Conservation (phyloP, 2,113 vertebrate species). For the Zapus hudsonius region DNA sequence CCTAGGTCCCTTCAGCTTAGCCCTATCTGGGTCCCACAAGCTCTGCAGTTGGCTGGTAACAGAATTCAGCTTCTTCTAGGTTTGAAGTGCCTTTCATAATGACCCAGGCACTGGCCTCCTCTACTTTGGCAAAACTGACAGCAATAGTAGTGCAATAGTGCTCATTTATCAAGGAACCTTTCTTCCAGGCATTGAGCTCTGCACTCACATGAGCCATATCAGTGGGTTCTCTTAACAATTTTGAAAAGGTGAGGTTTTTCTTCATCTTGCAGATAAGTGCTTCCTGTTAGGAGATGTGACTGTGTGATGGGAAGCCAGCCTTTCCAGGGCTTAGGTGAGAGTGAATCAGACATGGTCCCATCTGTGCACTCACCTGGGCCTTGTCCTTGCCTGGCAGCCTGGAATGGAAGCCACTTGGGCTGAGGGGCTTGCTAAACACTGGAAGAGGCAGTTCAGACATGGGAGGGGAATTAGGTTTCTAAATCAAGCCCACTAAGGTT, state of each 20-base stretch:
- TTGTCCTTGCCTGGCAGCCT: neutral
- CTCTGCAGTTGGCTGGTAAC: neutral
- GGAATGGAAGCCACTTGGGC: neutral
- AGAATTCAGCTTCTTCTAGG: neutral
- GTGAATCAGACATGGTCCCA: neutral
- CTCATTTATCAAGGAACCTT: conserved; percentile 26
- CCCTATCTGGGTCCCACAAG: neutral
- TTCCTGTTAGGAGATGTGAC: neutral
- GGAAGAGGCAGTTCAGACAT: neutral
- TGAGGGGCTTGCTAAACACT: neutral
- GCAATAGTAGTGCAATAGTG: neutral
- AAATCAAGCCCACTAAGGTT: neutral
- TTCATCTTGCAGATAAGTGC: neutral
- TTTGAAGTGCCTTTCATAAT: neutral
- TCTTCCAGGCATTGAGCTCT: conserved; percentile 13
- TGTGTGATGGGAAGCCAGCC: neutral
- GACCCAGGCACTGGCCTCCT: neutral
- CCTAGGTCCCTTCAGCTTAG: neutral
- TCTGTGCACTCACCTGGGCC: neutral
- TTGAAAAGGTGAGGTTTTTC: neutral
- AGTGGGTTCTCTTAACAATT: neutral
- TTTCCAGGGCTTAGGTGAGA: neutral
- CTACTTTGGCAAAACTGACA: conserved; percentile 3
- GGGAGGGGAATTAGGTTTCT: neutral
- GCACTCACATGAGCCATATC: neutral